Evolutionary conservation across 2,797 vertebrate species (phyloP).

Genomic region (Poliocrania exsul): DNA sequence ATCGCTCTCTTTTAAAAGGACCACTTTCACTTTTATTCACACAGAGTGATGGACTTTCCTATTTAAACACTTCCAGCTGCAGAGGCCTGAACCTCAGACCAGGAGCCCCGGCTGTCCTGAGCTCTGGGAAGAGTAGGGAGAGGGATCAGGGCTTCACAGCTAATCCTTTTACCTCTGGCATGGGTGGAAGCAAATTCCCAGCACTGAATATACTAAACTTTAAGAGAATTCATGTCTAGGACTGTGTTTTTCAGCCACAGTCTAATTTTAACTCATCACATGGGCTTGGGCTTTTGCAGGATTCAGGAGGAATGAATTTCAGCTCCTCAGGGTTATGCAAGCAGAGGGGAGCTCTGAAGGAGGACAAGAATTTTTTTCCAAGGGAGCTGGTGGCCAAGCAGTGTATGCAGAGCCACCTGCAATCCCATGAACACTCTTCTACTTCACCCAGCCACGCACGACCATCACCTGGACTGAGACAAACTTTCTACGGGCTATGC

Average conservation of each 20-base stretch:
- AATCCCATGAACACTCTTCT: neutral
- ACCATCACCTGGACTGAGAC: neutral
- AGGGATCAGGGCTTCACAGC: slow-evolving; percentile 6
- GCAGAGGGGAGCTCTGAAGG: neutral
- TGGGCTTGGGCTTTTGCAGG: neutral
- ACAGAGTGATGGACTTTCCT: neutral
- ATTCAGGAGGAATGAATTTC: neutral
- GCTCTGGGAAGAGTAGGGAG: slow-evolving; percentile 27
- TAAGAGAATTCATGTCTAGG: neutral
- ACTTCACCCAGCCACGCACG: neutral
- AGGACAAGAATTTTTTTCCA: neutral
- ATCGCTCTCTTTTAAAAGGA: slow-evolving; percentile 23
- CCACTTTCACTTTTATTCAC: slow-evolving; percentile 29
- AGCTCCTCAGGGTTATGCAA: neutral
- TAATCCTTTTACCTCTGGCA: slow-evolving; percentile 56
- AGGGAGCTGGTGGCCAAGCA: neutral
- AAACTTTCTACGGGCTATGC: neutral
- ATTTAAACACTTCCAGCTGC: slow-evolving; percentile 56
- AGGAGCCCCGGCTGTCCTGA: neutral
- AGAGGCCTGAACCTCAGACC: slow-evolving; percentile 24
- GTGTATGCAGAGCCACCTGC: neutral
- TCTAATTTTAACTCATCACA: neutral
- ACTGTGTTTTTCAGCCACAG: neutral
- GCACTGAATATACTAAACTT: neutral
- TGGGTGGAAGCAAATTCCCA: slow-evolving; percentile 54